These are phyloP conservation scores for Mesocentrotus franciscanus DNA, from an alignment of 53 echinoderm and acorn worm species.

Conservation along the genomic window DNA sequence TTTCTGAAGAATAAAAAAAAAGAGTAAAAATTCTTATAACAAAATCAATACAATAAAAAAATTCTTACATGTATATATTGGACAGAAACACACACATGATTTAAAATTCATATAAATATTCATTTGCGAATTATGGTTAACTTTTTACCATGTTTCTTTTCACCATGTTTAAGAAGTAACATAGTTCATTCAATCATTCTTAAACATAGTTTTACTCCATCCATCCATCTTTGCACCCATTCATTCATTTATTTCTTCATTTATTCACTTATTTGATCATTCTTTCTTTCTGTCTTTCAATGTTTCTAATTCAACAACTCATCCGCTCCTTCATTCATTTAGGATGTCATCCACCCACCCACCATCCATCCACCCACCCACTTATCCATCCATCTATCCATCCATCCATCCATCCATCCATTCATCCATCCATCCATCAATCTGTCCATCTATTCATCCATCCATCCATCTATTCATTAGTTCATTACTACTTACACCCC, in stretches of 20 bases:
- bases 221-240: not conserved
- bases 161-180: not conserved
- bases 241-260: not conserved
- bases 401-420: not conserved
- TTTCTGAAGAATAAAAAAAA: constrained; percentile 59
- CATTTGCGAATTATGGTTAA: not conserved
- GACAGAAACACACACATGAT: no score
- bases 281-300: not conserved
- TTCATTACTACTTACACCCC: constrained; percentile 73
- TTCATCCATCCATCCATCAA: not conserved
- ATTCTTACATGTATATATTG: no score
- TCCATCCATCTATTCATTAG: not conserved
- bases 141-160: not conserved
- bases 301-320: not conserved
- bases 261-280: not conserved
- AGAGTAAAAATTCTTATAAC: not conserved
- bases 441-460: not conserved
- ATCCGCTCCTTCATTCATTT: not conserved
- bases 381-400: not conserved
- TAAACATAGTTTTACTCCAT: not conserved
- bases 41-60: not conserved
- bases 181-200: not conserved
- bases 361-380: not conserved
- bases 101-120: no score
- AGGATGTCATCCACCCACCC: not conserved